Conservation (phyloP, 1,140 invertebrate genomes). For the Drosophila teissieri region DNA sequence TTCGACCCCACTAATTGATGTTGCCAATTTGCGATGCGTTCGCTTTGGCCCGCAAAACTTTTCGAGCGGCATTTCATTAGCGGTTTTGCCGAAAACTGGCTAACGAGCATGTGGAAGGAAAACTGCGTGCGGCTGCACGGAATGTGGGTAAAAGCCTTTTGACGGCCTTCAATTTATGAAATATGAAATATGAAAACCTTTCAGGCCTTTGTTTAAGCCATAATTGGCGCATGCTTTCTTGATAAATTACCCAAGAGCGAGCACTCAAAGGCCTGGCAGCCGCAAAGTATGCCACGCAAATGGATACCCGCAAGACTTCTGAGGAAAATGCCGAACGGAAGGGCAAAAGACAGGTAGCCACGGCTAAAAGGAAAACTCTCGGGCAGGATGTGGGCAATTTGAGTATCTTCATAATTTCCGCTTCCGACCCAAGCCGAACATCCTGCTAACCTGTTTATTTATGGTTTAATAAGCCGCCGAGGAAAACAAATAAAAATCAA, state of each 20-base stretch:
- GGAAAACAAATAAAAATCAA: constrained; percentile 61
- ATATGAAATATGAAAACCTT: constrained; percentile 31
- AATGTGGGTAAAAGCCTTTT: constrained; percentile 31
- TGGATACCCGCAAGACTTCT: constrained; percentile 43
- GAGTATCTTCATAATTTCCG: constrained; percentile 80
- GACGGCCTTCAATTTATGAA: constrained; percentile 29
- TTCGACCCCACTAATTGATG: constrained; percentile 52
- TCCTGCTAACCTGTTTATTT: constrained; percentile 59
- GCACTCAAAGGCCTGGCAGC: constrained; percentile 35
- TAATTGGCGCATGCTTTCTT: constrained; percentile 51
- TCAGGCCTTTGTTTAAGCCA: constrained; percentile 45
- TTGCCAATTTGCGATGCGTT: constrained; percentile 63
- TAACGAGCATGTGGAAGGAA: constrained; percentile 27
- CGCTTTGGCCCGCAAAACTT: constrained; percentile 45
- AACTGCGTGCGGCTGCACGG: constrained; percentile 11
- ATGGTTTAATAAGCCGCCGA: constrained; percentile 69
- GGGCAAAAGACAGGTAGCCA: constrained; percentile 5
- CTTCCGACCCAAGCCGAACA: constrained; percentile 26
- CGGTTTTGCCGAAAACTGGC: constrained; percentile 54
- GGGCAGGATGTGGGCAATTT: constrained; percentile 76
- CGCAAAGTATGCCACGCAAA: constrained; percentile 77
- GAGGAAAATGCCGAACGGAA: constrained; percentile 25
- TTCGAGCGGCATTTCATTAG: constrained; percentile 72
- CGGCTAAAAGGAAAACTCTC: constrained; percentile 37
- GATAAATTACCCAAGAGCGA: constrained; percentile 53